These are phyloP conservation scores for Podarcis siculus DNA, from an alignment of 2,797 vertebrate species.

Conservation along the genomic window DNA sequence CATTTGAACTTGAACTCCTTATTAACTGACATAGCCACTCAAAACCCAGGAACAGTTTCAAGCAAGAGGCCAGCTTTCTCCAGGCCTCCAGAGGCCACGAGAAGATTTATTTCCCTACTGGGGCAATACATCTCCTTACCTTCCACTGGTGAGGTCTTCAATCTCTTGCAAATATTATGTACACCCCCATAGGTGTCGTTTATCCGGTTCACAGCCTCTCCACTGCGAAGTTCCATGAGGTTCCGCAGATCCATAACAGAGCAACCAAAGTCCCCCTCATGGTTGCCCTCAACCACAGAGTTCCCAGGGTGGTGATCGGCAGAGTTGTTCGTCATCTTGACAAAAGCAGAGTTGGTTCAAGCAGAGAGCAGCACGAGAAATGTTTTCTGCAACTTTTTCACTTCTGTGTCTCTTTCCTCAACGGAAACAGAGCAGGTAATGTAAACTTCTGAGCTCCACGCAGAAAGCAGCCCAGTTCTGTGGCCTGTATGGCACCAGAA, in stretches of 20 bases:
- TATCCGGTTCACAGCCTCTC: conserved; percentile 86
- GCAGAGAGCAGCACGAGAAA: fast-evolving
- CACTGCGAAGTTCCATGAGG: conserved; percentile 92
- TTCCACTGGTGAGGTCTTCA: conserved; percentile 93
- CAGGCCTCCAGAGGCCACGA: background rate
- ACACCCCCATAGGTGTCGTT: conserved; percentile 84
- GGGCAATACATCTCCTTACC: conserved; percentile 76
- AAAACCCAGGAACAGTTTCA: background rate
- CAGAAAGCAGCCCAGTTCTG: background rate
- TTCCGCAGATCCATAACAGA: conserved; percentile 84
- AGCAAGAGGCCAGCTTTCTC: background rate
- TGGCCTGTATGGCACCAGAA: background rate
- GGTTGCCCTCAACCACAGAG: conserved; percentile 85
- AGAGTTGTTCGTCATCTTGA: conserved; percentile 89
- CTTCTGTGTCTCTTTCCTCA: background rate
- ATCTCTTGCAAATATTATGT: conserved; percentile 86
- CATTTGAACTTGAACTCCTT: background rate
- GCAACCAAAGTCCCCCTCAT: conserved; percentile 90
- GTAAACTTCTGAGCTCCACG: background rate
- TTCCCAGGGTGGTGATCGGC: conserved; percentile 89
- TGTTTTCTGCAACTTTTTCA: background rate
- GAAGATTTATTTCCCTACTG: background rate
- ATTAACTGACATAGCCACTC: background rate
- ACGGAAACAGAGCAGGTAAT: background rate
- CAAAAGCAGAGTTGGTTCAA: background rate